These are phyloP conservation scores for Ptychoptera contaminata DNA, from an alignment of 2,888 invertebrate species.

Conservation along the genomic window DNA sequence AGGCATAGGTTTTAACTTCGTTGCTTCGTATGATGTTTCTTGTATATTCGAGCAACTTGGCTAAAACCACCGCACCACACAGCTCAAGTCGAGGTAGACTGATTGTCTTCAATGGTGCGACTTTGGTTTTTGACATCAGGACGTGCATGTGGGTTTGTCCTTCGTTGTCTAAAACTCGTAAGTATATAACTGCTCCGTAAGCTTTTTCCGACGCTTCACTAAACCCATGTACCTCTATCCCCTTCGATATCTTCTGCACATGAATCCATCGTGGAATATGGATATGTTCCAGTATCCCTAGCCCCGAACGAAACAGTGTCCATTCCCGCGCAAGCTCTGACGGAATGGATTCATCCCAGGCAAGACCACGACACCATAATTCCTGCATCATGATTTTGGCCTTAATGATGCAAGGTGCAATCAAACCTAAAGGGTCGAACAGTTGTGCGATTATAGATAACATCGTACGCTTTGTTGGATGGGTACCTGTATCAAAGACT, in stretches of 20 bases:
- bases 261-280: slow-evolving; percentile 6
- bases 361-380: slow-evolving; percentile 3
- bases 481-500: too few relatives aligned
- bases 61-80: slow-evolving; percentile 4
- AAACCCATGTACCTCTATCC: slow-evolving; percentile 4
- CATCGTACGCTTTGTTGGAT: slow-evolving; percentile 1
- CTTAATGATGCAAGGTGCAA: slow-evolving; percentile 3
- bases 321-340: not conserved
- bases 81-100: slow-evolving; percentile 8
- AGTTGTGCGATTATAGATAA: slow-evolving; percentile 2
- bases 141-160: not conserved
- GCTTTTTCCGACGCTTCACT: slow-evolving; percentile 5
- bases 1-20: not conserved
- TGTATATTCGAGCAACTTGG: not conserved
- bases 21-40: not conserved
- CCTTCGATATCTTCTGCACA: not conserved
- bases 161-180: not conserved
- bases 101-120: slow-evolving; percentile 5
- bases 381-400: slow-evolving; percentile 5
- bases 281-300: slow-evolving; percentile 1
- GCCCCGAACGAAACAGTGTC: not conserved
- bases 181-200: slow-evolving; percentile 4
- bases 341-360: slow-evolving; percentile 5
- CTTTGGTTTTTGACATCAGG: slow-evolving; percentile 6
- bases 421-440: slow-evolving; percentile 7